Base-by-base conservation (phyloP, 2,888 invertebrate species). In the Abrostola triplasia region DNA sequence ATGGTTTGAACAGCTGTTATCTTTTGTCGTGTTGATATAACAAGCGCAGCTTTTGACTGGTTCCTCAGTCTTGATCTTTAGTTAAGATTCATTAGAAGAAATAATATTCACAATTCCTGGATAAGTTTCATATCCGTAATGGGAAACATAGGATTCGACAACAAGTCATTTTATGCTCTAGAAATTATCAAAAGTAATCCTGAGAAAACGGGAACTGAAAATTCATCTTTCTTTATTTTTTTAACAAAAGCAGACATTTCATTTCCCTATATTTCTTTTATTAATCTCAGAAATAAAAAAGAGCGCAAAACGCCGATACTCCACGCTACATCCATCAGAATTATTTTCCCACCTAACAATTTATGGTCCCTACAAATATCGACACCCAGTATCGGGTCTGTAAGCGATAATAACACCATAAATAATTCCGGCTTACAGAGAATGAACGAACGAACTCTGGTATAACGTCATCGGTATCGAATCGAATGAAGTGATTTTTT, bases 401-500 rank as follows among this genome's bases (percentile, higher is more conserved):
- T 76, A 59, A 55, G 41, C 76, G 62, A 70, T 70, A 65, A 77
- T 67, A 71, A 71, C 62, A 63, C 76, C 64, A 77, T 75, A 77
- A 75, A 72, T 72, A 69, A 77, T 65, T 67, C 67, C 42, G 69
- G 59, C 66, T 77, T 73, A 64, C 62, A 60, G 48, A 37, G 68
- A 66, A 73, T 61, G 53, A 40, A 60, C 60, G 47, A 69, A 68
- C 69, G 62, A 65, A 60, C 48, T 59, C 54, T 49, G 36, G 54
- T 59, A 48, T 54, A 50, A 37, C 60, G 54, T 65, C 65, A 75
- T 67, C 69, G 72, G 50, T 63, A 64, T 73, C 65, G 59, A 60
- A 65, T 66, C 60, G 64, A 65, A 73, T 63, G 44, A 68, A 72
- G 63, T 69, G 69, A 64, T 79, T 77, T 77, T 75, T 81, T 80